Evolutionary conservation across 2,113 vertebrate species (phyloP), one percentile per base, ranked within the genome.

Genomic region (Uria lomvia): DNA sequence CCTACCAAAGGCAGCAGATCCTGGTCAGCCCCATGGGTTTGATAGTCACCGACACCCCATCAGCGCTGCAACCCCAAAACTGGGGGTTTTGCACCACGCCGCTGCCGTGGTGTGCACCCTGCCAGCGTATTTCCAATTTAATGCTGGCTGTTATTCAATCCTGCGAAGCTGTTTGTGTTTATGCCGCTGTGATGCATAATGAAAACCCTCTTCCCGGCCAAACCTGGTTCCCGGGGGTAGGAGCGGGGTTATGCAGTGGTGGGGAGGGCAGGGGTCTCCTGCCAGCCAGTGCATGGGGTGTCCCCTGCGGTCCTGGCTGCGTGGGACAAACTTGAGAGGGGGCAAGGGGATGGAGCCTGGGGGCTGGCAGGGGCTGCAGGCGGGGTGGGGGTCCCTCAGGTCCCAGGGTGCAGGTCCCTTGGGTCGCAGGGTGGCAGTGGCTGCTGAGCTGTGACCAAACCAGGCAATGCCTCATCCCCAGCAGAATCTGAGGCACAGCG

Each of bases 81-180:
- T 4, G 19, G 36, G 38, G 23, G 8, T 23, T 79, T 73, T 4
- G 9, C 1, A 6, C 14, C 43, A 3, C 0, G 1, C 27, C 10
- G 19, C 56, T 68, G 26, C 49, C 2, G 1, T 20, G 65, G 36
- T 22, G 47, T 76, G 67, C 9, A 6, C 23, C 18, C 68, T 87
- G 67, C 52, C 74, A 65, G 43, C 2, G 2, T 26, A 53, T 81
- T 94, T 88, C 76, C 58, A 32, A 6, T 72, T 62, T 50, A 63
- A 70, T 82, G 66, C 68, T 55, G 52, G 23, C 32, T 67, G 63
- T 45, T 86, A 40, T 29, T 88, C 9, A 4, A 26, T 86, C 26
- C 70, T 74, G 21, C 66, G 29, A 66, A 86, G 22, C 16, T 86
- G 63, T 81, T 89, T 82, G 56, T 60, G 36, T 86, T 90, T 55